Percentiles rank a stretch among this genome's conserved stretches.
These are phyloP conservation scores for Strix aluco DNA, from an alignment of 2,113 vertebrate species.

Conservation along the genomic window DNA sequence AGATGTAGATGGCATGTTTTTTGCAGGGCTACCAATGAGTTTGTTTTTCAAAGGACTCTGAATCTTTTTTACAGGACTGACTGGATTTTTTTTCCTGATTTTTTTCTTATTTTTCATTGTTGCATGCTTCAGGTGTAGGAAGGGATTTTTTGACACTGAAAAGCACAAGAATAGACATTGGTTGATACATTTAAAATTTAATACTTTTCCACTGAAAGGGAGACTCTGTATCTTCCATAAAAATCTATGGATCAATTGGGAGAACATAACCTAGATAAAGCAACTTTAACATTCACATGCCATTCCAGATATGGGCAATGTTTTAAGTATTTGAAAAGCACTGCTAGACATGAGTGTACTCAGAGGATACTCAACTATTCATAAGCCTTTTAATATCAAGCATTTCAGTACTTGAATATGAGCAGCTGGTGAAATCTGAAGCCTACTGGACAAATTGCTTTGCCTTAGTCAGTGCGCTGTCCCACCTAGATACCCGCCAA, in stretches of 20 bases:
- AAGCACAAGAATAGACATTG: neutral
- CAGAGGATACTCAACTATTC: neutral
- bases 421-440: neutral
- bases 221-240: neutral
- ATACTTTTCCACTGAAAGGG: neutral
- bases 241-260: neutral
- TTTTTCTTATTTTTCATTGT: slow-evolving; percentile 81
- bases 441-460: neutral
- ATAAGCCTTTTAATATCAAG: neutral
- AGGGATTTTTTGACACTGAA: slow-evolving; percentile 83
- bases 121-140: slow-evolving; percentile 81
- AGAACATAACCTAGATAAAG: neutral
- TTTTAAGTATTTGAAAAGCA: neutral
- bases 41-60: slow-evolving; percentile 87
- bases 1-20: slow-evolving; percentile 41
- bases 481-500: neutral
- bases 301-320: neutral
- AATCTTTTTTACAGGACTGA: slow-evolving; percentile 82
- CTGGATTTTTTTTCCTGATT: slow-evolving; percentile 81
- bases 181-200: neutral
- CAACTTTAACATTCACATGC: neutral
- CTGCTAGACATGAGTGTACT: neutral
- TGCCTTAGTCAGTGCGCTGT: neutral
- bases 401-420: neutral
- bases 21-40: slow-evolving; percentile 79